Evolutionary conservation across 2,113 vertebrate genomes (phyloP).

Genomic region (Coturnix japonica): DNA sequence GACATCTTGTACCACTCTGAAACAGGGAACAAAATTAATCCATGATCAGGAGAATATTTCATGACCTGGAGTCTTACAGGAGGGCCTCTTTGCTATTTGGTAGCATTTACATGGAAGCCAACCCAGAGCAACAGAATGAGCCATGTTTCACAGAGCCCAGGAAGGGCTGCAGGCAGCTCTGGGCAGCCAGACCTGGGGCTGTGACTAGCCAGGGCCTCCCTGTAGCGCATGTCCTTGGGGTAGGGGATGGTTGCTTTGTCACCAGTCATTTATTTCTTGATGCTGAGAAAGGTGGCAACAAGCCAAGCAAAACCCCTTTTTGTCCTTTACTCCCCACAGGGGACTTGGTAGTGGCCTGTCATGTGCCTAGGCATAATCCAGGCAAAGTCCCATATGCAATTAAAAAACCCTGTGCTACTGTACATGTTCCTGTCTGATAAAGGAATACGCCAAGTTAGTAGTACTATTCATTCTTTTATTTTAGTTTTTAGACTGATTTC

Average conservation of each 20-base stretch:
- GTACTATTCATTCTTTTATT: not conserved
- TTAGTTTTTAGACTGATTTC: not conserved
- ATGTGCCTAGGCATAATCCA: constrained; percentile 31
- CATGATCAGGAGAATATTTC: not conserved
- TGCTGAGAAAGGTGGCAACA: constrained; percentile 9
- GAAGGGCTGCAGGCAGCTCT: not conserved
- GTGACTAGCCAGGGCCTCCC: not conserved
- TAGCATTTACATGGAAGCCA: not conserved
- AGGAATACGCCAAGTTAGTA: not conserved
- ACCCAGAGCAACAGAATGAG: not conserved
- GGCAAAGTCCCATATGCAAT: constrained; percentile 8
- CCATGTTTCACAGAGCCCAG: not conserved
- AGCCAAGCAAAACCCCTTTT: constrained; percentile 46
- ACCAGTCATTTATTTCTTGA: constrained; percentile 7
- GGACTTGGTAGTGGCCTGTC: constrained; percentile 31
- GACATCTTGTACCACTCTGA: not conserved
- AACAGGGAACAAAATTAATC: not conserved
- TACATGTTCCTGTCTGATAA: not conserved
- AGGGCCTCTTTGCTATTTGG: not conserved
- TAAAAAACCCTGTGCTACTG: constrained; percentile 43
- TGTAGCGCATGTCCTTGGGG: not conserved
- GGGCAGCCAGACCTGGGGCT: not conserved
- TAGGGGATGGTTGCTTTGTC: not conserved
- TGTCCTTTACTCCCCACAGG: constrained; percentile 37
- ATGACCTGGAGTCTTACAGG: not conserved